Evolutionary conservation across 2,797 vertebrate species (phyloP).

Genomic region (Apodemus agrarius): DNA sequence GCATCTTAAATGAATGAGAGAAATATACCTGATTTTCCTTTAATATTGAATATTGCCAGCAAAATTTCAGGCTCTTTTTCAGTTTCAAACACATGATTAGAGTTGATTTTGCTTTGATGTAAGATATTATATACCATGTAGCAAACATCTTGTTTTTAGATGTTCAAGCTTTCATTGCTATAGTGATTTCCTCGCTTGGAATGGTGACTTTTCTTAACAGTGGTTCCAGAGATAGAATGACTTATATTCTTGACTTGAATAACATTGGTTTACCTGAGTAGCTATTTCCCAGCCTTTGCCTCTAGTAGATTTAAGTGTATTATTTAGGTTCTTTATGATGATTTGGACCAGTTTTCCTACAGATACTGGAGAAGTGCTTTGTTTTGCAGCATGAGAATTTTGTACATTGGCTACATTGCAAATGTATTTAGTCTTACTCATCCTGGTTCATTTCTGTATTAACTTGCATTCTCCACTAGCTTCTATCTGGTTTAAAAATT

Average conservation of each 20-base stretch:
- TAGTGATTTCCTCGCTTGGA: background rate
- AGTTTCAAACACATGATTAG: conserved; percentile 18
- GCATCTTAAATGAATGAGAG: background rate
- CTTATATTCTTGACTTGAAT: background rate
- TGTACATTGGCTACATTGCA: no score
- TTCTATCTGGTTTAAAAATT: conserved; percentile 7
- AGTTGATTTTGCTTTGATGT: conserved; percentile 46
- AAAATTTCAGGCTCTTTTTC: background rate
- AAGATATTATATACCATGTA: background rate
- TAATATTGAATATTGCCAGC: background rate
- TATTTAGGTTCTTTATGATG: background rate
- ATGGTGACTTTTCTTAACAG: background rate
- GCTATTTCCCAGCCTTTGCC: background rate
- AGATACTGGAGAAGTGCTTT: background rate
- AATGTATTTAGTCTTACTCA: background rate
- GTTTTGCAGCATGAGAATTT: background rate
- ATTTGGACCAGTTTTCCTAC: background rate
- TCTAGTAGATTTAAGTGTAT: background rate
- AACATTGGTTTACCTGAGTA: background rate
- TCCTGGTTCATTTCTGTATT: background rate
- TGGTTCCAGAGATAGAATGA: background rate
- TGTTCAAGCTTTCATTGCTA: background rate
- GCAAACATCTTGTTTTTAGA: background rate
- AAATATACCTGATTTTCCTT: background rate
- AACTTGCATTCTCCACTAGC: background rate